Percentiles rank a stretch among this genome's conserved stretches.
Conservation (phyloP, 2,797 vertebrate species). For the Takifugu rubripes region DNA sequence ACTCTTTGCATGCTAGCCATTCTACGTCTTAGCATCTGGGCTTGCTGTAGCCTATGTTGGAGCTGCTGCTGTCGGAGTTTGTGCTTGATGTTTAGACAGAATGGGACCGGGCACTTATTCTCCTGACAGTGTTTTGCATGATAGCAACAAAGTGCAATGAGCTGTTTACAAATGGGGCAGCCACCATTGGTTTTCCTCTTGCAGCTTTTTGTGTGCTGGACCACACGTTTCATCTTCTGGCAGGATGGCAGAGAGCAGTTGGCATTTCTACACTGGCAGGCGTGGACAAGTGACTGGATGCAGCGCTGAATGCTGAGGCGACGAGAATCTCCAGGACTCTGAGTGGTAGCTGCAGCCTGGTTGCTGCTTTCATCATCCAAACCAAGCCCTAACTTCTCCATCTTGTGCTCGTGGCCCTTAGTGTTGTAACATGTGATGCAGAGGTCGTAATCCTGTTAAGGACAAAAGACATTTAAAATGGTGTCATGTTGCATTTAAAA, state of each 20-base stretch:
- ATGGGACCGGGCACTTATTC: constrained; percentile 97
- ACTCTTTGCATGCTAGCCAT: constrained; percentile 96
- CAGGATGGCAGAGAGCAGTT: constrained; percentile 97
- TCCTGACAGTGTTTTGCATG: constrained; percentile 99
- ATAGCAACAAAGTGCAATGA: constrained; percentile 96
- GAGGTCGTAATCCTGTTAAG: constrained; percentile 91
- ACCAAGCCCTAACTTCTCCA: constrained; percentile 96
- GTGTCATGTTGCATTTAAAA: not conserved
- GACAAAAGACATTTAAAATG: not conserved
- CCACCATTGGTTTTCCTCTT: constrained; percentile 97
- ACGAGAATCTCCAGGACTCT: constrained; percentile 93
- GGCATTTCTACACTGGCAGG: constrained; percentile 96
- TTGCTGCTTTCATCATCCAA: constrained; percentile 94
- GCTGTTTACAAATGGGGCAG: constrained; percentile 97
- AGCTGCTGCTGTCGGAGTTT: constrained; percentile 96
- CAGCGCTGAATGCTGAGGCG: constrained; percentile 98
- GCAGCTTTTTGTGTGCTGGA: constrained; percentile 97
- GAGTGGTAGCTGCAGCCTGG: constrained; percentile 86
- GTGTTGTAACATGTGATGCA: constrained; percentile 96
- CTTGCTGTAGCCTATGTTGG: constrained; percentile 94
- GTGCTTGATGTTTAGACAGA: constrained; percentile 98
- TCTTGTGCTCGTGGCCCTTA: constrained; percentile 96
- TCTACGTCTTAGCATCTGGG: constrained; percentile 92
- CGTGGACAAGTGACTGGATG: constrained; percentile 96
- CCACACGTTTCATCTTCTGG: constrained; percentile 98